Base-by-base conservation (phyloP, 2,113 vertebrate genomes). In the Prolemur simus region DNA sequence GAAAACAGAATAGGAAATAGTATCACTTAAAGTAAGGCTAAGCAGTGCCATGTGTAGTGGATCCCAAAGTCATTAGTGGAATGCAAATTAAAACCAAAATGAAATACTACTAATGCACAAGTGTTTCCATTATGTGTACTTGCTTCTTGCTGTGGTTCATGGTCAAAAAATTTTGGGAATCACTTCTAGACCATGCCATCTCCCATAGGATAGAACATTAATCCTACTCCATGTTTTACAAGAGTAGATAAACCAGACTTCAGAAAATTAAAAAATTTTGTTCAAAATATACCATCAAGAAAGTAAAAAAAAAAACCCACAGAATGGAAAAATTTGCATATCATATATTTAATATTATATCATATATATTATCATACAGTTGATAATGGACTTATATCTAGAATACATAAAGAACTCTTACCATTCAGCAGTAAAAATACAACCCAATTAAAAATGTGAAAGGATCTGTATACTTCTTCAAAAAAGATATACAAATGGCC, bases 351-450 rank as follows among this genome's bases (percentile, higher is more conserved):
- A 76, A 39, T 58, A 25, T 58, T 39, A 21, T 34, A 56, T 29
- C 12, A 52, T 54, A 74, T 56, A 34, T 23, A 73, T 83, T 5
- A 64, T 37, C 71, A 52, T 32, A 52, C 32, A 34, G 29, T 42
- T 91, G 56, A 73, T 71, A 87, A 87, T 3, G 11, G 17, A 68
- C 20, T 78, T 91, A 25, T 1, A 77, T 45, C 34, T 78, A 84
- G 12, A 80, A 58, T 74, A 81, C 34, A 54, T 49, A 60, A 6
- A 93, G 4, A 60, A 73, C 54, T 84, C 90, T 90, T 68, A 91
- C 15, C 91, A 89, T 37, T 86, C 39, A 68, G 94, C n/a, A 90
- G 54, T 69, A 71, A 93, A 92, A 96, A 60, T 34, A 42, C 6
- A 90, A 89, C 6, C 27, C 39, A 68, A 32, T 27, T 84, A 27